These are phyloP conservation scores for Sarcophaga subvicina DNA, from an alignment of 2,888 invertebrate genomes.

Conservation along the genomic window DNA sequence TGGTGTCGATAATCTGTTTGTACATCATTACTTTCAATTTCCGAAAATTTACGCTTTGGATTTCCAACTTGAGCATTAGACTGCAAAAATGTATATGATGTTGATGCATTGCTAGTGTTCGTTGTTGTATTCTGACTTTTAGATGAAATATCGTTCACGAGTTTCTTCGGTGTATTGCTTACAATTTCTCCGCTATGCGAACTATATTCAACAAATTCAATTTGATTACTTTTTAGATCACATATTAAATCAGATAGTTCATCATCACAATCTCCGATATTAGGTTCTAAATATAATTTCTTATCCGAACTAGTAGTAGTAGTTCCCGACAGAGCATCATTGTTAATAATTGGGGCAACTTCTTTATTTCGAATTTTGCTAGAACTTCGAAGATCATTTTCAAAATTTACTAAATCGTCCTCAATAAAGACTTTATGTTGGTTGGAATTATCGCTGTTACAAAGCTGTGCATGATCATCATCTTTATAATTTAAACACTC, in stretches of 20 bases:
- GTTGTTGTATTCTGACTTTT: too few relatives aligned
- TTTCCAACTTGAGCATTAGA: neutral
- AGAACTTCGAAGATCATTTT: too few relatives aligned
- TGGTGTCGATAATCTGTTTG: conserved; percentile 70
- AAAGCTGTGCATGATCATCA: too few relatives aligned
- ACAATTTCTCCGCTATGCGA: neutral
- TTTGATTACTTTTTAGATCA: conserved; percentile 28
- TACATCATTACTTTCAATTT: conserved; percentile 22
- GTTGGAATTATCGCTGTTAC: too few relatives aligned
- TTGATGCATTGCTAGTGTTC: neutral
- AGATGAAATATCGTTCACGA: neutral
- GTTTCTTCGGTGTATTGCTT: neutral
- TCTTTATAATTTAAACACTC: too few relatives aligned
- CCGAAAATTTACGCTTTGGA: neutral
- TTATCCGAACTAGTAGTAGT: too few relatives aligned
- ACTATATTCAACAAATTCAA: conserved; percentile 14
- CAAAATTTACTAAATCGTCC: too few relatives aligned
- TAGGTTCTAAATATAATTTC: too few relatives aligned
- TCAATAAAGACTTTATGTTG: too few relatives aligned
- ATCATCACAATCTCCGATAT: neutral
- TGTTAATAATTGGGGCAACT: too few relatives aligned
- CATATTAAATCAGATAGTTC: conserved; percentile 30
- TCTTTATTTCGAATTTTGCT: too few relatives aligned
- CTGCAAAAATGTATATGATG: neutral
- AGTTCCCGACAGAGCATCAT: too few relatives aligned